Evolutionary conservation across 1,140 invertebrate genomes (phyloP), one percentile per base, ranked within the genome.

Genomic region (Camponotus floridanus): DNA sequence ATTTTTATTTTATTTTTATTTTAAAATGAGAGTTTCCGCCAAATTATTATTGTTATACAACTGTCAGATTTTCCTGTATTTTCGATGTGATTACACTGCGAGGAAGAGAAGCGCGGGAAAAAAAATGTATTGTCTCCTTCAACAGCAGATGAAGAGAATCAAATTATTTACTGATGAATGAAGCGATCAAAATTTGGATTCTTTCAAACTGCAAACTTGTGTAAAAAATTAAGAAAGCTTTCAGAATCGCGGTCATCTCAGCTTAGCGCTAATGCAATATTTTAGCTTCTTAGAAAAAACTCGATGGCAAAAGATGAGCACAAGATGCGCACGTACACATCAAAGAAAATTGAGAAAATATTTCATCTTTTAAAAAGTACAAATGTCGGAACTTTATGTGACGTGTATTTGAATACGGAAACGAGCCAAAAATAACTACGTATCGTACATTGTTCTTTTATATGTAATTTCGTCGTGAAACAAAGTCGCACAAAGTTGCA

Each of bases 351-450:
- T 21, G 3, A 55, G 36, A 45, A 61, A 62, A 61, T 13, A 4
- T 45, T 81, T 71, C 33, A 81, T n/a, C 18, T 74, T 39, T 62
- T 42, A 68, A n/a, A 45, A 83, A 57, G 62, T 61, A 62, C 61
- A 83, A 83, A 73, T 48, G 6, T 61, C n/a, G 2, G 9, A 21
- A 61, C 36, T 61, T 59, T n/a, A 26, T 33, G 31, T 3, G 31
- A 18, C 0, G 21, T 36, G 42, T 3, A 39, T 36, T 4, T n/a
- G 48, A 61, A 45, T 61, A 48, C 11, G 33, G 7, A 45, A 0
- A 4, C 51, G 9, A 39, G 15, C 45, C 15, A 26, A 42, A 74
- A 83, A 62, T 74, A 59, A 73, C 13, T 26, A 26, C 26, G 26
- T 26, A 26, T 26, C 26, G 26, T 26, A 26, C 1, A 26, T 26